These are phyloP conservation scores for Poecile atricapillus DNA, from an alignment of 2,113 vertebrate genomes.

Conservation along the genomic window DNA sequence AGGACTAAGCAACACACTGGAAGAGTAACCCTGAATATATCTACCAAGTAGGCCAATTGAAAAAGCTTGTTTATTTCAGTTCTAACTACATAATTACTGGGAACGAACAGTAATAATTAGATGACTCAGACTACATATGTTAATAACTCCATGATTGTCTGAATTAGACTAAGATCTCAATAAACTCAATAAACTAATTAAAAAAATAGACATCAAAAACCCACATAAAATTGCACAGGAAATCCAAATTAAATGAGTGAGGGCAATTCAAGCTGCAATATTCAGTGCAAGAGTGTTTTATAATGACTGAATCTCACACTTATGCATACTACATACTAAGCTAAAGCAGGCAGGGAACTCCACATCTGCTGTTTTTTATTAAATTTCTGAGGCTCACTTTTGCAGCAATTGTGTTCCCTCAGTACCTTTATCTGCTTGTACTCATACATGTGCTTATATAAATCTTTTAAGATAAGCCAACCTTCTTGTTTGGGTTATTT, in stretches of 20 bases:
- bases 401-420: not conserved
- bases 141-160: not conserved
- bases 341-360: not conserved
- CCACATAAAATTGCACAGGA: not conserved
- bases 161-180: not conserved
- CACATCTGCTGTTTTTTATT: not conserved
- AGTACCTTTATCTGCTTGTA: not conserved
- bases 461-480: not conserved
- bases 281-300: not conserved
- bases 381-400: not conserved
- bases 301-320: not conserved
- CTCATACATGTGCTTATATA: not conserved
- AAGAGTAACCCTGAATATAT: not conserved
- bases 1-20: not conserved
- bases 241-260: not conserved
- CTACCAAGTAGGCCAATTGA: not conserved
- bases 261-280: not conserved
- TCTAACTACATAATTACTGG: not conserved
- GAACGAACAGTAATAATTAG: not conserved
- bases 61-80: not conserved
- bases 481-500: not conserved
- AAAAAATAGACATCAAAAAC: not conserved
- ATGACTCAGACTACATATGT: not conserved
- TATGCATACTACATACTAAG: not conserved
- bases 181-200: not conserved